These are phyloP conservation scores for Pilophorus perplexus DNA, from an alignment of 2,888 invertebrate species.

Conservation along the genomic window DNA sequence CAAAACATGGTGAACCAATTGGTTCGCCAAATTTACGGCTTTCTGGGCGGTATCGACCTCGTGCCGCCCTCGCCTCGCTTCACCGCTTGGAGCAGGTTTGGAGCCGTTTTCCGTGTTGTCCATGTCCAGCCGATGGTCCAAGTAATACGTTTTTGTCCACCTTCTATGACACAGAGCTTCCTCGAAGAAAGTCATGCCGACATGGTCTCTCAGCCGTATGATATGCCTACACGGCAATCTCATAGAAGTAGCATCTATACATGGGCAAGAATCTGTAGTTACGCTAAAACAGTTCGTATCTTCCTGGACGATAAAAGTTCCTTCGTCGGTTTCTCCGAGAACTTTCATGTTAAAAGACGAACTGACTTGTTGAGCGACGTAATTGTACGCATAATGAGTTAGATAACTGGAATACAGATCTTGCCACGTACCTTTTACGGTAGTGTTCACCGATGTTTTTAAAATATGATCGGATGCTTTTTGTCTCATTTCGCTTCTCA, in stretches of 20 bases:
- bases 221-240: slow-evolving; percentile 29
- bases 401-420: slow-evolving; percentile 26
- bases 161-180: slow-evolving; percentile 23
- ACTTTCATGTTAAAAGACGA: slow-evolving; percentile 18
- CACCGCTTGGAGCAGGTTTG: neutral
- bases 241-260: slow-evolving; percentile 28
- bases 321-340: slow-evolving; percentile 19
- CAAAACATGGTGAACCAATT: slow-evolving; percentile 14
- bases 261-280: slow-evolving; percentile 13
- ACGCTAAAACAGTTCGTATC: slow-evolving; percentile 30
- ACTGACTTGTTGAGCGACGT: slow-evolving; percentile 18
- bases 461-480: slow-evolving; percentile 32
- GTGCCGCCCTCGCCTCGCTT: neutral
- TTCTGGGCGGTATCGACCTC: neutral
- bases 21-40: slow-evolving; percentile 9
- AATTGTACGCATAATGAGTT: slow-evolving; percentile 34
- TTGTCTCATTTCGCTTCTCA: slow-evolving; percentile 20
- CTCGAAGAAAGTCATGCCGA: neutral
- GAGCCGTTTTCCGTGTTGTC: neutral
- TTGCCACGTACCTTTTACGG: slow-evolving; percentile 27
- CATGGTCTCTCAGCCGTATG: slow-evolving; percentile 15
- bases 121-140: slow-evolving; percentile 26
- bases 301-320: slow-evolving; percentile 13
- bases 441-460: slow-evolving; percentile 20
- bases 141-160: slow-evolving; percentile 31